Evolutionary conservation across 2,888 invertebrate genomes (phyloP).

Genomic region (Drosophila pseudotalamancana): DNA sequence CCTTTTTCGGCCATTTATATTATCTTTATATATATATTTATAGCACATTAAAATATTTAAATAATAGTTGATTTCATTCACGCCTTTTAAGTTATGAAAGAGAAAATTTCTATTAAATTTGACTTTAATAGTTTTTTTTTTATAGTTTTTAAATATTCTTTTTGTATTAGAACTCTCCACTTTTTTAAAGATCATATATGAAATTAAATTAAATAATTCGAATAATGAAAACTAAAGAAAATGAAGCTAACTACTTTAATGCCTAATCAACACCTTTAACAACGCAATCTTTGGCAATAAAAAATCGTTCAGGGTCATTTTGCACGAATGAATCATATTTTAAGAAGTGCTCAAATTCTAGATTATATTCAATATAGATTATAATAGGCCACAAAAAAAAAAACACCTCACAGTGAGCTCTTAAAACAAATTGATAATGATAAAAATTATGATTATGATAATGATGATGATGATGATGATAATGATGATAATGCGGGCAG

Average conservation of each 20-base stretch:
- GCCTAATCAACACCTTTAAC: background rate
- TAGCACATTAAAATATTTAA: no score
- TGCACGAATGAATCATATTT: slow-evolving; percentile 13
- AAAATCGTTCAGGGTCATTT: background rate
- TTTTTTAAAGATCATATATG: no score
- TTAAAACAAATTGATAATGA: slow-evolving; percentile 32
- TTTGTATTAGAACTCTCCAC: background rate
- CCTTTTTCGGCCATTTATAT: no score
- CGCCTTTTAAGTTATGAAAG: no score
- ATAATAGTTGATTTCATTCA: no score
- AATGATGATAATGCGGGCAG: slow-evolving; percentile 10
- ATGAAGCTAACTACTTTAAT: no score
- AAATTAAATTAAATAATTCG: no score
- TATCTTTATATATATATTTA: no score
- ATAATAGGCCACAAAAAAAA: slow-evolving; percentile 17
- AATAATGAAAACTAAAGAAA: no score
- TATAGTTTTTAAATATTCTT: no score
- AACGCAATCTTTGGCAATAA: background rate
- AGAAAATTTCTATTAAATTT: no score
- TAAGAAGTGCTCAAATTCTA: slow-evolving; percentile 37
- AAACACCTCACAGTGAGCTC: slow-evolving; percentile 5
- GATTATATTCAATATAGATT: slow-evolving; percentile 54
- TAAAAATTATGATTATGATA: slow-evolving; percentile 16
- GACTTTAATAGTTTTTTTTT: no score
- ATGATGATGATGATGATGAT: slow-evolving; percentile 34